These are phyloP conservation scores for Fregetta grallaria DNA, from an alignment of 2,113 vertebrate species.

Conservation along the genomic window DNA sequence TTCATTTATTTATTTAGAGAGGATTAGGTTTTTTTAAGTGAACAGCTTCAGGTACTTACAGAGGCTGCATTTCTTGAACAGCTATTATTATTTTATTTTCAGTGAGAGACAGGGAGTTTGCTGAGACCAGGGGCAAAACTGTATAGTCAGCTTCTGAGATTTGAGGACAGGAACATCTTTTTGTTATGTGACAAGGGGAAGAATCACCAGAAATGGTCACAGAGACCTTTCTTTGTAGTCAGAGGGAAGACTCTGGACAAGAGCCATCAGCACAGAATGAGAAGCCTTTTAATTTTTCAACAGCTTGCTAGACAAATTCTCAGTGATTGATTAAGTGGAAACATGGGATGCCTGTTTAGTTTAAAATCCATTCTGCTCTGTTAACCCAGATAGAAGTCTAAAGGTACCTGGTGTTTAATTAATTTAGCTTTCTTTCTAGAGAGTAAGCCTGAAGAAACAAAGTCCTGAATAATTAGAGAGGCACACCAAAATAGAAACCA, in stretches of 20 bases:
- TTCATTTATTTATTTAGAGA: background rate
- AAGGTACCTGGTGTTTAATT: background rate
- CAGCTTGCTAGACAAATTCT: background rate
- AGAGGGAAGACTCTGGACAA: background rate
- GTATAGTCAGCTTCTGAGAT: background rate
- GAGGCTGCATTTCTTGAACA: background rate
- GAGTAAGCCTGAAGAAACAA: background rate
- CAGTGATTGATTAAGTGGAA: background rate
- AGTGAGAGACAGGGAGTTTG: background rate
- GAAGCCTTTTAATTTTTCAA: background rate
- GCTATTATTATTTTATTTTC: background rate
- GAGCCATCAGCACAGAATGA: background rate
- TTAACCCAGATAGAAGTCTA: conserved; percentile 18
- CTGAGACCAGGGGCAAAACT: background rate
- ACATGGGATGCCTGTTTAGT: background rate
- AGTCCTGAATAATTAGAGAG: conserved; percentile 1
- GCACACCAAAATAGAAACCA: background rate
- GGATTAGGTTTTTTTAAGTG: background rate
- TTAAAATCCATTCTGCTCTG: conserved; percentile 48
- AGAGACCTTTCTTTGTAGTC: background rate
- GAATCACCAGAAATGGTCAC: background rate
- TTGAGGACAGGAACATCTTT: background rate
- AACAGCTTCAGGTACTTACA: background rate
- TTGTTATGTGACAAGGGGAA: background rate
- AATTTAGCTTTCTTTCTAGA: background rate